Base-by-base conservation (phyloP, 2,113 vertebrate genomes). In the Pedionomus torquatus region DNA sequence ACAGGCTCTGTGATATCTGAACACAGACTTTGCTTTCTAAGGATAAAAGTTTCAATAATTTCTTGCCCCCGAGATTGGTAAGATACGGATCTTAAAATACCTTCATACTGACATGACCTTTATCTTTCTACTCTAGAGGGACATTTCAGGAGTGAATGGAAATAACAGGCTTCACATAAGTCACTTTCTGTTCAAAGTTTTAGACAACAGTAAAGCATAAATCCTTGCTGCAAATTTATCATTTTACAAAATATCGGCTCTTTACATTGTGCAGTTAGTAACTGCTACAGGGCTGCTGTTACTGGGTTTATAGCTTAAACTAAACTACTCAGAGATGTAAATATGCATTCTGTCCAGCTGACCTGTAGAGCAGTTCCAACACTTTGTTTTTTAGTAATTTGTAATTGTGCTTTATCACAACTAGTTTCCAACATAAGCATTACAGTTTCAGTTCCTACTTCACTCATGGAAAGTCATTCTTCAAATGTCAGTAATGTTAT, bases 111-210 rank as follows among this genome's bases (percentile, higher is more conserved):
- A 41, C 30, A 72, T 92, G 52, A 43, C 8, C 60, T 60, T 5
- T 31, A 31, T 7, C 33, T 63, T 75, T 79, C 26, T 88, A 1
- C 23, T 72, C 7, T 65, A 51, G 11, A 77, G 26, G 11, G 33
- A 44, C 5, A 28, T 83, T 88, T 85, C 48, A 87, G n/a, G 26
- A 87, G 2, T 66, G 28, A 28, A 61, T 26, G 39, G 46, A 84
- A 87, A 35, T 68, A 46, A 41, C 4, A 61, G 54, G 7, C 28
- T 76, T 94, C 54, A 37, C 44, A 18, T 39, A 65, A 52, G 41
- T 63, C 0, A 0, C 2, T 7, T 26, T 83, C 85, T 79, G 3
- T 81, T 76, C 37, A 25, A 43, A 16, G 9, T 57, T 81, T 66
- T 61, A 91, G 54, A 37, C 8, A 51, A 78, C 26, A 76, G 10